Percentiles rank a stretch among this genome's conserved stretches.
Conservation (phyloP, 2,888 invertebrate species). For the Tinea trinotella region DNA sequence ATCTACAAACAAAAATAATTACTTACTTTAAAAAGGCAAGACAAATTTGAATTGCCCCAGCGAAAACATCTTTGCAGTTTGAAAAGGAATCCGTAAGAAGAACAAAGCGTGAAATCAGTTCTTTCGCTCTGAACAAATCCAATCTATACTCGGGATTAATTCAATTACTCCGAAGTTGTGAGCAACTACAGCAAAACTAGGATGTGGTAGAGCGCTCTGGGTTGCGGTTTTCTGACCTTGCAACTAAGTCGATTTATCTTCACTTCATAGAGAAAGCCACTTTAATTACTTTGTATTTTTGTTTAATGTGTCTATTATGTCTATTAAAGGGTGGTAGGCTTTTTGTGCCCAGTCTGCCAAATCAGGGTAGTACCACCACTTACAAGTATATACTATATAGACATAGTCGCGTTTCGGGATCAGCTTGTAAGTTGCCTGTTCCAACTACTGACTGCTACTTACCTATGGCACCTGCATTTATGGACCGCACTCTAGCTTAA, state of each 20-base stretch:
- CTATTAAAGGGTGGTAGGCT: too few species aligned
- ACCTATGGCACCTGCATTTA: too few species aligned
- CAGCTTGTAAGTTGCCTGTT: too few species aligned
- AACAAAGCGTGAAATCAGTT: constrained; percentile 19
- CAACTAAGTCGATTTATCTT: constrained; percentile 6
- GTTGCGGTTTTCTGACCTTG: constrained; percentile 9
- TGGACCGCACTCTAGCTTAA: too few species aligned
- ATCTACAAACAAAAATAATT: too few species aligned
- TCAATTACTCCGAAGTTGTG: constrained; percentile 32
- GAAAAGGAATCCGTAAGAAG: constrained; percentile 14
- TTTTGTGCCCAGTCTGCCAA: too few species aligned
- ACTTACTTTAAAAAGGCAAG: too few species aligned
- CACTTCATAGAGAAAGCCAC: background rate
- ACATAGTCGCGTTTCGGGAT: too few species aligned
- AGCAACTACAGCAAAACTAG: constrained; percentile 11
- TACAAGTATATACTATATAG: too few species aligned
- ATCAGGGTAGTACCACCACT: too few species aligned
- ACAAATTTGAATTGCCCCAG: background rate
- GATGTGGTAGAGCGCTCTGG: constrained; percentile 1
- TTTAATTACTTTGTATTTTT: background rate
- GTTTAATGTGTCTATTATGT: too few species aligned
- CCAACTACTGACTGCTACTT: too few species aligned
- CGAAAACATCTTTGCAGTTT: constrained; percentile 1
- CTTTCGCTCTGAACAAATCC: constrained; percentile 29
- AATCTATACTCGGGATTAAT: constrained; percentile 49